Evolutionary conservation across 1,140 invertebrate species (phyloP).

Genomic region (Anoplophora glabripennis): DNA sequence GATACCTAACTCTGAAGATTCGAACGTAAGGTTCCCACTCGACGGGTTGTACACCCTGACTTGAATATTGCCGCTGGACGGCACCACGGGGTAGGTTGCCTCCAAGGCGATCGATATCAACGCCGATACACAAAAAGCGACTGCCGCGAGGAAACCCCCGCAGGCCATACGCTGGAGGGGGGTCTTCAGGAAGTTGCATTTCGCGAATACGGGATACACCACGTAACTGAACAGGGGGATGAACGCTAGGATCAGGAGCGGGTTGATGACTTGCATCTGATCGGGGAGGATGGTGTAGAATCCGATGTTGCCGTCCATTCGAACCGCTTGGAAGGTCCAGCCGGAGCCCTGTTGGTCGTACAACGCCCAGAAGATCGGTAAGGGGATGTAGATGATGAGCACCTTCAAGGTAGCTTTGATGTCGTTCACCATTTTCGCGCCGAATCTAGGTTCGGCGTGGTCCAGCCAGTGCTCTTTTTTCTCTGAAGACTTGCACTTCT

Average conservation of each 20-base stretch:
- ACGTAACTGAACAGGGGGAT: constrained; percentile 83
- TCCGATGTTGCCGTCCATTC: constrained; percentile 81
- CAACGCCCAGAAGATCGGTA: constrained; percentile 89
- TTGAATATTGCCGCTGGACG: constrained; percentile 58
- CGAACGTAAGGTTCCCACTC: neutral
- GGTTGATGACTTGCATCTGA: constrained; percentile 82
- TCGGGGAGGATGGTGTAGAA: constrained; percentile 75
- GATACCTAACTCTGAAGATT: neutral
- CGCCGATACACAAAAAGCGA: constrained; percentile 86
- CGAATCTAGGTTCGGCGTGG: constrained; percentile 73
- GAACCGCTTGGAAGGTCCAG: constrained; percentile 92
- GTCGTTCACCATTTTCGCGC: constrained; percentile 66
- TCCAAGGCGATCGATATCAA: constrained; percentile 47
- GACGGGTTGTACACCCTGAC: constrained; percentile 67
- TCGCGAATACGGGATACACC: constrained; percentile 58
- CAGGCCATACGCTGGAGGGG: constrained; percentile 74
- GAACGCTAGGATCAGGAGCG: constrained; percentile 78
- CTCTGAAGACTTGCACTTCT: constrained; percentile 50
- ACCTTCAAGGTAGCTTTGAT: constrained; percentile 72
- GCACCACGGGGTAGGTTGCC: constrained; percentile 65
- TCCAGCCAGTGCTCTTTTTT: constrained; percentile 76
- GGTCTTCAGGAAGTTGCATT: constrained; percentile 57
- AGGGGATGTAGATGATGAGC: constrained; percentile 73
- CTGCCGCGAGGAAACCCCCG: constrained; percentile 79
- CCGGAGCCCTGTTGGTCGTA: constrained; percentile 87